Evolutionary conservation across 2,888 invertebrate species (phyloP), one percentile per base, ranked within the genome.

Genomic region (Drosophila picticornis): DNA sequence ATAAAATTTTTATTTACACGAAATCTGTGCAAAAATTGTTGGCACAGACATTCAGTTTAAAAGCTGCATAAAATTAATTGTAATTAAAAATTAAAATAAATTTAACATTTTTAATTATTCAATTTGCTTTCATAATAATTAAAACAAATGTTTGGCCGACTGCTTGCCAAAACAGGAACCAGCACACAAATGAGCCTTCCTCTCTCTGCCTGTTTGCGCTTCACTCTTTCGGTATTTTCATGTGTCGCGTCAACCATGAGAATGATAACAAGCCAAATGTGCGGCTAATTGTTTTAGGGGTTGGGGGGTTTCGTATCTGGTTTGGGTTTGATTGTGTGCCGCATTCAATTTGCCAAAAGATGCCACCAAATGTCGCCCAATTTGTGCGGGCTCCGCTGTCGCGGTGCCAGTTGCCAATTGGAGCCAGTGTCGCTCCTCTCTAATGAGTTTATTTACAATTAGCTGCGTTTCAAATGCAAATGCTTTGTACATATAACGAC

Each of bases 31-130:
- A 36, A 31, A 46, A 58, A 52, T 22, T 46, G 59, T 65, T 68
- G 55, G 36, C 59, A 57, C 48, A 51, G 52, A 58, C 56, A 58
- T 55, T 31, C 51, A 40, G 64, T 29, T 46, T 27, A 31, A 46
- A 38, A 72, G 66, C 64, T 48, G 60, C 52, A 56, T 70, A 61
- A 72, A 76, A 90, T 88, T 83, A 83, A 90, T 86, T 83, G 81
- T 88, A 80, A 90, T 87, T 86, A 85, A 90, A 88, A 83, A 90
- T 90, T 76, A 77, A 90, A 90, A 87, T 79, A 86, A 83, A 75
- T 90, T 88, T 73, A 68, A 90, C 77, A 88, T 79, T 81, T 83
- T 88, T 85, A 87, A 90, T 90, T 88, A 83, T 81, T 81, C 86
- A 76, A 90, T 87, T 86, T 75, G 79, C 81, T 69, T 78, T 83